These are phyloP conservation scores for Tyria jacobaeae DNA, from an alignment of 2,888 invertebrate species.

Conservation along the genomic window DNA sequence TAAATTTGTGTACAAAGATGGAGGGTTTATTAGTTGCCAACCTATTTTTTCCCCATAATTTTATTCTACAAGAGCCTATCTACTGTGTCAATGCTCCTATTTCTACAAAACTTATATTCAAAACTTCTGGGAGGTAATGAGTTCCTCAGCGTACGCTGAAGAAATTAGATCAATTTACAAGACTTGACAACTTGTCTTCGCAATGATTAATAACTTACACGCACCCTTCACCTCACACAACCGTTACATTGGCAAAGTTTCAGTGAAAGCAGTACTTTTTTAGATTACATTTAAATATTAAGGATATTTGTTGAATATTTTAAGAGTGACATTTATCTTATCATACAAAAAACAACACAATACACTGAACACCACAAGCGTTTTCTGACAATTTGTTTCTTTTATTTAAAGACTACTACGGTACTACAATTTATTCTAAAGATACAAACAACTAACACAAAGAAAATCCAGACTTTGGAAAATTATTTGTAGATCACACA, in stretches of 20 bases:
- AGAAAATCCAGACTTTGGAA: too few relatives aligned
- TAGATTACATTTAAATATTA: background rate
- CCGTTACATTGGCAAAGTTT: slow-evolving; percentile 36
- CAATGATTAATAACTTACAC: slow-evolving; percentile 46
- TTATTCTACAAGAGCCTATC: too few relatives aligned
- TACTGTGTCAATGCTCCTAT: background rate
- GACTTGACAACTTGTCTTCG: slow-evolving; percentile 45
- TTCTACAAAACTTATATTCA: slow-evolving; percentile 11
- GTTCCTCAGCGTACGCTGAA: slow-evolving; percentile 16
- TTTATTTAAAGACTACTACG: too few relatives aligned
- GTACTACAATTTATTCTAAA: too few relatives aligned
- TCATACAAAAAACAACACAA: background rate
- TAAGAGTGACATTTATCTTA: background rate
- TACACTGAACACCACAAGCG: background rate
- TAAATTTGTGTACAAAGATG: too few relatives aligned
- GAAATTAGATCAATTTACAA: slow-evolving; percentile 46
- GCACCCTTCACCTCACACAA: slow-evolving; percentile 40
- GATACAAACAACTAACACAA: too few relatives aligned
- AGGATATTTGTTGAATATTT: background rate
- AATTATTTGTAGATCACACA: too few relatives aligned
- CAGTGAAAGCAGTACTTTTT: slow-evolving; percentile 6
- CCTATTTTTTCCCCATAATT: too few relatives aligned
- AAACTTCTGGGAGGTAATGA: slow-evolving; percentile 13
- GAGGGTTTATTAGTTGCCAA: too few relatives aligned
- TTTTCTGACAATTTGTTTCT: background rate